Base-by-base conservation (phyloP, 2,888 invertebrate genomes). In the Brachylomia viminalis region DNA sequence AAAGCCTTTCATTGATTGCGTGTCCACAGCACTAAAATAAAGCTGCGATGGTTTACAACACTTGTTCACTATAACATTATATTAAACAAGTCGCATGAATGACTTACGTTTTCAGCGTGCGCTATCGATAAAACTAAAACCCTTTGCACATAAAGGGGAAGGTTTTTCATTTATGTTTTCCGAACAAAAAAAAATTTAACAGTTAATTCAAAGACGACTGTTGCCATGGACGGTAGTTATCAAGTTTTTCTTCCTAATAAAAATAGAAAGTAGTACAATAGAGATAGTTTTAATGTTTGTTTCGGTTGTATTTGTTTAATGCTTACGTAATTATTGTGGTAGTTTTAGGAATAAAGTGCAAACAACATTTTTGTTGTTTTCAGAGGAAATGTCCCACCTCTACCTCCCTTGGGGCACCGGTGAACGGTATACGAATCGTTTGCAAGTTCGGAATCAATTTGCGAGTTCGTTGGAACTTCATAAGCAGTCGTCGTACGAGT, bases 331-430 rank as follows among this genome's bases (percentile, higher is more conserved):
- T 82, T 77, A 65, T 67, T 65, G 58, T 68, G 54, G 45, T 61
- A 30, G 20, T 64, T 64, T 77, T 52, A 73, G 23, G 56, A 67
- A 72, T 77, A 38, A 49, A 27, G 42, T 84, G 72, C 79, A 78
- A 70, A 75, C 68, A 72, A 42, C 74, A 83, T 59, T 82, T 67
- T 80, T 82, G 86, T 87, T 87, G 78, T 86, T 97, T 97, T 69
- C 96, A 98, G 98, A 98, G 96, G 98, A 98, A 97, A 97, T 98
- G 95, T 98, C 98, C 86, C 97, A 97, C 86, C 97, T 98, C 90
- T 97, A 97, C 90, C 97, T 98, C 90, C 98, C 98, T 77, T 98
- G 98, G 98, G 98, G 98, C 75, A 94, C 97, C 68, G 97, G 96
- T 58, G 95, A 96, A 84, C 92, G 95, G 73, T 95, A 95, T 87